Evolutionary conservation across 2,797 vertebrate genomes (phyloP).

Genomic region (Lacerta viridis): DNA sequence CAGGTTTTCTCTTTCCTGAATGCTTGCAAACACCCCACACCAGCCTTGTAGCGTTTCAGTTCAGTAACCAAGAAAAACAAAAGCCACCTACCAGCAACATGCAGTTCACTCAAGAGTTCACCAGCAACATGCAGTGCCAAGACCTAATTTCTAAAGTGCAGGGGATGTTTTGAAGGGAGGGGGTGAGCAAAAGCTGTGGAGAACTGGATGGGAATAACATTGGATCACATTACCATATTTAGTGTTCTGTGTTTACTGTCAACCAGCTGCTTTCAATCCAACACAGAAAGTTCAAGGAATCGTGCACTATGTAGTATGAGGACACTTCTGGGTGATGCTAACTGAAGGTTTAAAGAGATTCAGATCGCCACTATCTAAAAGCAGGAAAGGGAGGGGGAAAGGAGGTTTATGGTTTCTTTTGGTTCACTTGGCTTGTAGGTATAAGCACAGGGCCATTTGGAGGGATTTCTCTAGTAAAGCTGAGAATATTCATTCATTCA

Average conservation of each 20-base stretch:
- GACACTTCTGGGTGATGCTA: not conserved
- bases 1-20: not conserved
- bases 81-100: conserved; percentile 36
- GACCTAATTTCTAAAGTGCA: conserved; percentile 36
- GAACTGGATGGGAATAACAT: conserved; percentile 17
- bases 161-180: conserved; percentile 17
- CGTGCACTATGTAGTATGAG: not conserved
- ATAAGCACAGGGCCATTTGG: not conserved
- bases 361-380: not conserved
- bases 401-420: not conserved
- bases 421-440: not conserved
- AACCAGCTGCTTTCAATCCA: conserved; percentile 8
- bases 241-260: conserved; percentile 5
- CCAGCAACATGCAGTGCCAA: conserved; percentile 9
- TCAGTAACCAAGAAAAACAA: conserved; percentile 41
- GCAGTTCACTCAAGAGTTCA: conserved; percentile 34
- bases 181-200: not conserved
- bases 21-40: not conserved
- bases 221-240: conserved; percentile 12
- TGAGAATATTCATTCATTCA: too few relatives aligned
- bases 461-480: too few relatives aligned
- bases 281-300: not conserved
- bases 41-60: conserved; percentile 23
- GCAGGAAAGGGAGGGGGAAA: not conserved
- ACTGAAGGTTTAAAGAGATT: not conserved